Conservation (phyloP, 2,797 vertebrate species). For the Anolis apletophallus region DNA sequence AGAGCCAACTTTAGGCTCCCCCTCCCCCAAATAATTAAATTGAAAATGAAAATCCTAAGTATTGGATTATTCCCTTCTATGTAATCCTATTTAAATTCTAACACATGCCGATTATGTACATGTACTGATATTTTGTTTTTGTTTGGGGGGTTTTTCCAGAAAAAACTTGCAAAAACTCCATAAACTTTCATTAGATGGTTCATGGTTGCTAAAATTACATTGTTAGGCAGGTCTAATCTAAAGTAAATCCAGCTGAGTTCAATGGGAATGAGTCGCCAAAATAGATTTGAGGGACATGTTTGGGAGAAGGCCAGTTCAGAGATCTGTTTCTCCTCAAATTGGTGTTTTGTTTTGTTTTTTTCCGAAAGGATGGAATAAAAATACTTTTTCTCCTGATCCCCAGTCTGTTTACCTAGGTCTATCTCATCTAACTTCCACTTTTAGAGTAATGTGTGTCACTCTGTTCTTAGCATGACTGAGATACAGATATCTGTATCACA, state of each 20-base stretch:
- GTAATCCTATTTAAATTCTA: too few species aligned
- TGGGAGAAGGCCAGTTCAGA: background rate
- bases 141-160: too few species aligned
- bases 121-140: too few species aligned
- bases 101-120: too few species aligned
- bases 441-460: background rate
- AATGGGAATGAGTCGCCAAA: background rate
- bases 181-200: too few species aligned
- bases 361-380: background rate
- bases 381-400: background rate
- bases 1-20: too few species aligned
- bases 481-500: too few species aligned
- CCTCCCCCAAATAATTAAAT: too few species aligned
- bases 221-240: background rate
- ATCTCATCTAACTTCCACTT: slow-evolving; percentile 15
- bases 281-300: background rate
- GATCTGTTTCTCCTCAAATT: background rate
- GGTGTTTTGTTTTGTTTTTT: too few species aligned
- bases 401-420: background rate
- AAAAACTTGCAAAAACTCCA: too few species aligned
- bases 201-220: background rate
- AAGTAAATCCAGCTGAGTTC: background rate
- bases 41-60: too few species aligned
- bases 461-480: background rate
- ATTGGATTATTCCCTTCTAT: too few species aligned